phyloP scores from a whole-genome alignment of 2,888 invertebrate species.

The Drosophila picticornis region DNA sequence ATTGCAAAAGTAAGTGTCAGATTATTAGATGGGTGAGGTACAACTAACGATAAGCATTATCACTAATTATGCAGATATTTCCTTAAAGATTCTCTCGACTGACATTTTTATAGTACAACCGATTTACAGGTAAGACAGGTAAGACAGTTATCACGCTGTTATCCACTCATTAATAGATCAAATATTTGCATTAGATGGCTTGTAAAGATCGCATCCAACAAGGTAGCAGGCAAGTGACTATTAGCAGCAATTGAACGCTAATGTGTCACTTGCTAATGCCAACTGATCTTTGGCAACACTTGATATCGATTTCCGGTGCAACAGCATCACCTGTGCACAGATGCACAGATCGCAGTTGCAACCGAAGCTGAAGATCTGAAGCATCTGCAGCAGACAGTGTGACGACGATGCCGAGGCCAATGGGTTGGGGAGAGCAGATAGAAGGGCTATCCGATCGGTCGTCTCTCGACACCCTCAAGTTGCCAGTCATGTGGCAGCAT shows the following conservation, averaged over 20 bases:
- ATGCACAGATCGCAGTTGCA: slow-evolving; percentile 24
- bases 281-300: slow-evolving; percentile 58
- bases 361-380: slow-evolving; percentile 21
- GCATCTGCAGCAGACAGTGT: slow-evolving; percentile 60
- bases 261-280: slow-evolving; percentile 59
- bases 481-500: slow-evolving; percentile 81
- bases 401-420: slow-evolving; percentile 47
- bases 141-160: not conserved
- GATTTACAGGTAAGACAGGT: not conserved
- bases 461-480: slow-evolving; percentile 56
- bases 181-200: slow-evolving; percentile 24
- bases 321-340: slow-evolving; percentile 56
- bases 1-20: not conserved
- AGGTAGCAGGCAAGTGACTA: slow-evolving; percentile 20
- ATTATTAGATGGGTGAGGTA: not conserved
- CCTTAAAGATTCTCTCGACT: not conserved
- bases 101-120: not conserved
- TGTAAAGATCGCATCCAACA: slow-evolving; percentile 6
- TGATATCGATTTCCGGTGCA: slow-evolving; percentile 69
- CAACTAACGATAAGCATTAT: not conserved
- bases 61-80: not conserved
- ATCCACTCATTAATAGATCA: slow-evolving; percentile 6
- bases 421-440: not conserved
- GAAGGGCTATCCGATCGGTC: not conserved
- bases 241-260: slow-evolving; percentile 53